Evolutionary conservation across 2,113 vertebrate genomes (phyloP).

Genomic region (Scatophagus argus): DNA sequence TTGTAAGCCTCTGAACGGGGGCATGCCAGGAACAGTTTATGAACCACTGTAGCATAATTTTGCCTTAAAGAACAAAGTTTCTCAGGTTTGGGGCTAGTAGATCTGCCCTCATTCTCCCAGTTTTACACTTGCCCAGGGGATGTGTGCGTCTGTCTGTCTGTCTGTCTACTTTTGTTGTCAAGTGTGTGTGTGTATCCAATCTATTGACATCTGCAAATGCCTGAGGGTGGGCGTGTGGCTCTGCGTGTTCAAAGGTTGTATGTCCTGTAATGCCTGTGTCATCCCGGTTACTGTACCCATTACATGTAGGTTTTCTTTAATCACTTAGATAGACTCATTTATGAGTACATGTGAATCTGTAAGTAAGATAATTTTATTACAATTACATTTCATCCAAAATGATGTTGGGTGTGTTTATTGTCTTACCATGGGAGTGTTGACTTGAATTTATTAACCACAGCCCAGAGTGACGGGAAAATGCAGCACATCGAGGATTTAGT

Average conservation of each 20-base stretch:
- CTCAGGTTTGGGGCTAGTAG: neutral
- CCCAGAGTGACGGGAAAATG: neutral
- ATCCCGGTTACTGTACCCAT: neutral
- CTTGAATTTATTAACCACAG: neutral
- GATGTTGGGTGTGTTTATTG: neutral
- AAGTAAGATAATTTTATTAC: too few species aligned
- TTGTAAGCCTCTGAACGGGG: too few species aligned
- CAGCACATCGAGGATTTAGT: neutral
- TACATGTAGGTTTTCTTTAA: neutral
- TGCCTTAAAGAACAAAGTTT: too few species aligned
- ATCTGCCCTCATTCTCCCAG: neutral
- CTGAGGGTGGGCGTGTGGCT: neutral
- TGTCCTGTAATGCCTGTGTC: neutral
- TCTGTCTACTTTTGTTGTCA: neutral
- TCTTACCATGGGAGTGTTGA: neutral
- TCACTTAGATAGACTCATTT: too few species aligned
- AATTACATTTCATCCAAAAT: too few species aligned
- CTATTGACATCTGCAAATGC: neutral
- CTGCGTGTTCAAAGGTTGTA: constrained; percentile 5
- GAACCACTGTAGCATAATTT: too few species aligned
- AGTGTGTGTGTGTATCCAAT: neutral
- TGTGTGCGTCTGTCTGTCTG: neutral
- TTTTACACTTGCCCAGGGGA: neutral
- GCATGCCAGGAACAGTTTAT: too few species aligned
- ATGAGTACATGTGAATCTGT: too few species aligned